Evolutionary conservation across 1,140 invertebrate genomes (phyloP), one percentile per base, ranked within the genome.

Genomic region (Popillia japonica): DNA sequence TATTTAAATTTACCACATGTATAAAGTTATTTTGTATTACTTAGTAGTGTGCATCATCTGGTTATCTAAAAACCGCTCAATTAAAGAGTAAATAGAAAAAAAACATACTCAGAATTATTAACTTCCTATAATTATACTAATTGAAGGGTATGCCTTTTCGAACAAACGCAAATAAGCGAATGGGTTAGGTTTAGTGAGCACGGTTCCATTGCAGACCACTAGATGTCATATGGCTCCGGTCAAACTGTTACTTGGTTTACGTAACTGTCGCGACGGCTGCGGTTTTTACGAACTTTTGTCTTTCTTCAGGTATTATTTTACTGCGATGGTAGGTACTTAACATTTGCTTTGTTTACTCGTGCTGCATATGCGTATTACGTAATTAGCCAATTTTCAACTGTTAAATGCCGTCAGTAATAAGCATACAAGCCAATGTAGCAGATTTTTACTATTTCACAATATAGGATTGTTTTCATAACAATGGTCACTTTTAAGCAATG

Each of bases 181-280:
- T 7, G 22, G 22, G 22, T 68, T 34, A 7, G 7, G 6, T 68
- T 68, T 22, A 23, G 27, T 8, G 9, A 27, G 22, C 22, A 6
- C 3, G 9, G 7, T 68, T 68, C 20, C 22, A 20, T 68, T 22
- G 20, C 3, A 14, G 27, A 68, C 61, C 61, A 34, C 61, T 68
- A 68, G 61, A 68, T 68, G 61, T 68, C 61, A 68, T 68, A 68
- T 68, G 61, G 61, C 61, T 23, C 3, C 27, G 61, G 61, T 68
- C 20, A 6, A 34, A 68, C 61, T 22, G 61, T 68, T 68, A 34
- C 22, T 68, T 22, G 10, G 3, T 68, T 68, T 22, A 8, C 17
- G 20, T 68, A 6, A 14, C 11, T 34, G 61, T 14, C 22, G 61
- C 27, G 6, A 68, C 8, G 61, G 61, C 61, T 68, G 61, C 61